Evolutionary conservation across 2,888 invertebrate genomes (phyloP), one percentile per base, ranked within the genome.

Genomic region (Tuta absoluta): DNA sequence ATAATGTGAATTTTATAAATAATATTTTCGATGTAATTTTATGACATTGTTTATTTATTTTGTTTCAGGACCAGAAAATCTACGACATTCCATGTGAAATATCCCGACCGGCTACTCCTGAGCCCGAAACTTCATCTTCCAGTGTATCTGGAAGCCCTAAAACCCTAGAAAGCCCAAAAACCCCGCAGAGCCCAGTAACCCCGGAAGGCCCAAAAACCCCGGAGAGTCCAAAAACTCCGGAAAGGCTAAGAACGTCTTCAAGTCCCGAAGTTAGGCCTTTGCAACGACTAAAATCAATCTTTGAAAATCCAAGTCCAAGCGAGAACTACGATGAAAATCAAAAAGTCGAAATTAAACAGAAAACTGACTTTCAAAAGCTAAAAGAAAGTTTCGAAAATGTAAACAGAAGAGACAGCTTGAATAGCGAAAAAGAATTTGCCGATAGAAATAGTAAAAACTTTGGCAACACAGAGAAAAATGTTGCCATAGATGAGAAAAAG

Each of bases 71-170:
- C 33, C 71, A 78, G 51, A 81, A 80, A 63, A 85, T 91, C 63
- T 91, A 91, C 81, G 91, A 91, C 69, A 78, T 83, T 0, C 90
- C 90, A 0, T 84, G 78, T 67, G 85, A 85, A 19, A 51, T 68
- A 0, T 73, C 79, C 0, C 69, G 81, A 0, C 74, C 80, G 0
- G 65, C 73, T 0, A 78, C 84, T 0, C 82, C 85, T 0, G 81
- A 80, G 61, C 23, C 4, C 12, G 28, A 38, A n/a, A 2, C 17
- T 0, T 19, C 45, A 23, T 24, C 28, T 4, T n/a, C 56, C 4
- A 33, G 33, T 8, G 33, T 8, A 5, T 33, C 33, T 33, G 33
- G 10, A 58, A 21, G 14, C 11, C n/a, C 24, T 33, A 51, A 33
- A 38, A 38, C 23, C 12, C 53, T 38, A 17, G 38, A 37, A 21